These are phyloP conservation scores for Ochropacha duplaris DNA, from an alignment of 2,888 invertebrate species.

Conservation along the genomic window DNA sequence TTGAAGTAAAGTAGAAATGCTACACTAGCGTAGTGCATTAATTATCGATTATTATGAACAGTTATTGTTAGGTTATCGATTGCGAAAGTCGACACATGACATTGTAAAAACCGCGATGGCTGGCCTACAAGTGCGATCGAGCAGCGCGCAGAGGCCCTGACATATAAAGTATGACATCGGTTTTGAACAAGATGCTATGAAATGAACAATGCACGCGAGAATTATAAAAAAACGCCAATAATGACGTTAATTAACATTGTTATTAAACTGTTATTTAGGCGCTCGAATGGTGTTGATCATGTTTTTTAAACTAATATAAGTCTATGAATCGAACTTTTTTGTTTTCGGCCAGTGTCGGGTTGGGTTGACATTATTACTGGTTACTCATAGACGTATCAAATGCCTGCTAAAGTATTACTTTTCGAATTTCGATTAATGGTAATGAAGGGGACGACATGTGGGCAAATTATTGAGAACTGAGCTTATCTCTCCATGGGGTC, in stretches of 20 bases:
- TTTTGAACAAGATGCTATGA: conserved; percentile 54
- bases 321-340: not conserved
- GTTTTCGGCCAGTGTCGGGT: conserved; percentile 8
- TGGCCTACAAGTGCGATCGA: conserved; percentile 81
- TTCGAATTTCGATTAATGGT: conserved; percentile 49
- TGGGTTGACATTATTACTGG: not conserved
- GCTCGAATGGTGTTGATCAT: not conserved
- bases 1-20: too few relatives aligned
- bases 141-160: conserved; percentile 71
- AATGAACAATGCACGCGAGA: conserved; percentile 59
- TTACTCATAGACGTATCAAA: conserved; percentile 12
- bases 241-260: conserved; percentile 18
- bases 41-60: conserved; percentile 43
- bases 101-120: conserved; percentile 76
- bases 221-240: conserved; percentile 43
- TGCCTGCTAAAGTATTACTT: conserved; percentile 21
- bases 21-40: conserved; percentile 4
- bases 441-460: conserved; percentile 69
- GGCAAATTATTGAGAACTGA: conserved; percentile 67
- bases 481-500: conserved; percentile 77
- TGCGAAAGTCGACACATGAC: conserved; percentile 78
- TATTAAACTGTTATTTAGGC: not conserved
- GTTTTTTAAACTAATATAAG: not conserved
- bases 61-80: conserved; percentile 65
- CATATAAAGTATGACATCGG: conserved; percentile 76